Evolutionary conservation across 2,888 invertebrate genomes (phyloP).

Genomic region (Bembecia ichneumoniformis): DNA sequence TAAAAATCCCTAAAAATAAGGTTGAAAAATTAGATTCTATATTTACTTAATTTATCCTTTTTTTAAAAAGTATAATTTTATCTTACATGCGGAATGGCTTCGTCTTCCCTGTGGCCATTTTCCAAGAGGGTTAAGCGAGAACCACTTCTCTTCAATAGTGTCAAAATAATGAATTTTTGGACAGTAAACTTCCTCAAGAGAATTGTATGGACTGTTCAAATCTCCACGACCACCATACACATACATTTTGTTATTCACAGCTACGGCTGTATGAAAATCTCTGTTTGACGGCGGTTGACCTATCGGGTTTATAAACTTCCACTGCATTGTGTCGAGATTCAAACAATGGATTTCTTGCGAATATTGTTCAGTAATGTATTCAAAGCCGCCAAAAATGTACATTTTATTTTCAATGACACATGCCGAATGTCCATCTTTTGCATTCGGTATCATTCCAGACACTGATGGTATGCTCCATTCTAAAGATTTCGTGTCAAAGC

Average conservation of each 20-base stretch:
- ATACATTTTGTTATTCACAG: slow-evolving; percentile 84
- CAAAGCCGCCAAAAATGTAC: slow-evolving; percentile 94
- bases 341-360: slow-evolving; percentile 84
- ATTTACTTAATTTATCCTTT: no score
- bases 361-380: slow-evolving; percentile 85
- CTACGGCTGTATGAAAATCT: slow-evolving; percentile 91
- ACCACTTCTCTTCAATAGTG: slow-evolving; percentile 79
- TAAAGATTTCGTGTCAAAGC: slow-evolving; percentile 81
- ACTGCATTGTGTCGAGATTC: slow-evolving; percentile 80
- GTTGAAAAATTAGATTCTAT: not conserved
- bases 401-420: slow-evolving; percentile 84
- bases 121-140: slow-evolving; percentile 71
- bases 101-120: slow-evolving; percentile 83
- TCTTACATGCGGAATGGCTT: slow-evolving; percentile 92
- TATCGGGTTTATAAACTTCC: slow-evolving; percentile 75
- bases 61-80: no score
- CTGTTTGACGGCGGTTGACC: slow-evolving; percentile 81
- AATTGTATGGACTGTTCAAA: slow-evolving; percentile 62
- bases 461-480: slow-evolving; percentile 78
- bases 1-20: slow-evolving; percentile 79
- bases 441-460: slow-evolving; percentile 80
- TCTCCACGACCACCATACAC: slow-evolving; percentile 92
- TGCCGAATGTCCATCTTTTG: slow-evolving; percentile 93
- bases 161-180: slow-evolving; percentile 84
- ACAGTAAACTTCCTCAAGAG: slow-evolving; percentile 82